These are phyloP conservation scores for Pimephales promelas DNA, from an alignment of 2,113 vertebrate species.

Conservation along the genomic window DNA sequence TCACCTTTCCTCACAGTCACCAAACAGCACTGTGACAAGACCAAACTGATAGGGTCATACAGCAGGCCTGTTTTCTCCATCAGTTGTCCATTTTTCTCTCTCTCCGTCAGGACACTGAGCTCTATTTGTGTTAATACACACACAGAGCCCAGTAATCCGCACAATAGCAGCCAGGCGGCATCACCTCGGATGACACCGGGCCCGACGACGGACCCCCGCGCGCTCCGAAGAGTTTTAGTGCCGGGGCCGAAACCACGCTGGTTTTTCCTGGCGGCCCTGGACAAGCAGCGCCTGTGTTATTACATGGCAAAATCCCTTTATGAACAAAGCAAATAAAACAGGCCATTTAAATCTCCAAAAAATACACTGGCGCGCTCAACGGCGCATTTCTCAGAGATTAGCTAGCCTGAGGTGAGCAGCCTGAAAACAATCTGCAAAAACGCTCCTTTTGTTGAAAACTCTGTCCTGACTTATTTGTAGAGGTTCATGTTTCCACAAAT, in stretches of 20 bases:
- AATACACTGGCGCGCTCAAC: slow-evolving; percentile 64
- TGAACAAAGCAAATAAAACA: slow-evolving; percentile 58
- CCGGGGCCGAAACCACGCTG: slow-evolving; percentile 49
- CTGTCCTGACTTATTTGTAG: slow-evolving; percentile 65
- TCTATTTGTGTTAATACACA: slow-evolving; percentile 28
- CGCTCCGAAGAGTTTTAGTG: slow-evolving; percentile 57
- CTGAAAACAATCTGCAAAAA: slow-evolving; percentile 45
- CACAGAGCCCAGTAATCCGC: not conserved
- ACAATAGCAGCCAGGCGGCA: slow-evolving; percentile 2
- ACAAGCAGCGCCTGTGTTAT: slow-evolving; percentile 47
- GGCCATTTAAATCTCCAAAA: slow-evolving; percentile 67
- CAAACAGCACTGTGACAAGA: not conserved
- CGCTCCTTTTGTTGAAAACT: slow-evolving; percentile 56
- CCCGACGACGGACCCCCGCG: not conserved
- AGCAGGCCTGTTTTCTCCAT: not conserved
- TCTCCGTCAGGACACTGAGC: not conserved
- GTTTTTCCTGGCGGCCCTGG: slow-evolving; percentile 24
- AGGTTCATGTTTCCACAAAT: slow-evolving; percentile 72
- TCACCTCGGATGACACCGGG: slow-evolving; percentile 62
- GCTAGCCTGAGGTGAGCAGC: slow-evolving; percentile 45
- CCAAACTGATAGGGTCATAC: not conserved
- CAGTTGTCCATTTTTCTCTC: not conserved
- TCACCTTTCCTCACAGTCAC: not conserved
- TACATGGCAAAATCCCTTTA: slow-evolving; percentile 51
- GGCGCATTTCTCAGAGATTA: slow-evolving; percentile 59